These are phyloP conservation scores for Xenopus laevis DNA, from an alignment of 2,113 vertebrate species.

Conservation along the genomic window DNA sequence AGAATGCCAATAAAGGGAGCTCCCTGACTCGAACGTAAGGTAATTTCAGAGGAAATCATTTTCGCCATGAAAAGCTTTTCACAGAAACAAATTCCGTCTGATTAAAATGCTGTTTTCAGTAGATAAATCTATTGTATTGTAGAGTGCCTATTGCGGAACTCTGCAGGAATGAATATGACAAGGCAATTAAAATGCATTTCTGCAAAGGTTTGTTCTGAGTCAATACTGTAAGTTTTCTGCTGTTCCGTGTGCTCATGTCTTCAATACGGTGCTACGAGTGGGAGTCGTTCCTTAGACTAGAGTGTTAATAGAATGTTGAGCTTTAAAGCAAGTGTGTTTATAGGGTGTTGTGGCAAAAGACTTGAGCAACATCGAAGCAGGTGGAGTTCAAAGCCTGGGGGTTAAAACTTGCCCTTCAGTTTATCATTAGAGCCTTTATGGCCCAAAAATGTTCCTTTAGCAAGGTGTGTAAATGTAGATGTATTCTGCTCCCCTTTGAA, in stretches of 20 bases:
- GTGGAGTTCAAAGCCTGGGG: too few species aligned
- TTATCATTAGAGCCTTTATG: too few species aligned
- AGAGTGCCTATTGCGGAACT: slow-evolving; percentile 16
- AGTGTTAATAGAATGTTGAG: slow-evolving; percentile 23
- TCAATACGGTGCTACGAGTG: slow-evolving; percentile 28
- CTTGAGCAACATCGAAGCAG: too few species aligned
- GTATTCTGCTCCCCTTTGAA: too few species aligned
- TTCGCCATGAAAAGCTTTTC: background rate
- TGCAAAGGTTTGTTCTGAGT: slow-evolving; percentile 31
- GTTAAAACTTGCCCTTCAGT: too few species aligned
- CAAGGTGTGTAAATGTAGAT: too few species aligned
- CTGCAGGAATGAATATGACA: slow-evolving; percentile 31
- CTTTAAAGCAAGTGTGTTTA: background rate
- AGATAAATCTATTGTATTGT: slow-evolving; percentile 20
- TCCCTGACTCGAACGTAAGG: background rate
- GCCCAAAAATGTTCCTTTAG: too few species aligned
- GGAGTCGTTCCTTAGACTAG: slow-evolving; percentile 19
- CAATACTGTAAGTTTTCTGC: slow-evolving; percentile 34
- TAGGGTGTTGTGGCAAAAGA: too few species aligned
- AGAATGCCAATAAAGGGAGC: background rate
- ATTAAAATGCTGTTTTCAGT: slow-evolving; percentile 5
- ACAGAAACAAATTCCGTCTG: slow-evolving; percentile 10
- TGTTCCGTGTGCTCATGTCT: slow-evolving; percentile 21
- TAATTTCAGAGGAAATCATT: slow-evolving; percentile 11
- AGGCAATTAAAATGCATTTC: slow-evolving; percentile 42